These are phyloP conservation scores for Rhopalosiphum maidis DNA, from an alignment of 1,140 invertebrate species.

Conservation along the genomic window DNA sequence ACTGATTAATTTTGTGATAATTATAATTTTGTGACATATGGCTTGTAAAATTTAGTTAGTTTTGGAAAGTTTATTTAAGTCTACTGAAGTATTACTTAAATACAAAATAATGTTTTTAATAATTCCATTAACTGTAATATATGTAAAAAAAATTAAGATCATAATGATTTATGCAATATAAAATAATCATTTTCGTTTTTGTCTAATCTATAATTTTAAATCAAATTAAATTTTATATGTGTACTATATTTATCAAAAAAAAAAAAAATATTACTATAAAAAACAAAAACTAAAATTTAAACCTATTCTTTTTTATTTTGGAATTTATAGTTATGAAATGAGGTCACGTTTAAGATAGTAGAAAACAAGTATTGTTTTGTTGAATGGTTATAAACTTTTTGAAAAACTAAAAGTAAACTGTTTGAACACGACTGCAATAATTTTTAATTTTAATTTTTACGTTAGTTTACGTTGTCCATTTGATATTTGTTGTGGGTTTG, in stretches of 20 bases:
- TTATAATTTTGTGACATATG: background rate
- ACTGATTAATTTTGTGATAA: background rate
- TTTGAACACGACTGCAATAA: background rate
- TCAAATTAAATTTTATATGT: background rate
- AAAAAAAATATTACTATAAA: background rate
- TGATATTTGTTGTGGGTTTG: background rate
- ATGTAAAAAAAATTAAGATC: background rate
- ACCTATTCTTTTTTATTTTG: background rate
- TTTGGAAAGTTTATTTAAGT: background rate
- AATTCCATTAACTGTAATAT: background rate
- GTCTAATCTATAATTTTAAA: background rate
- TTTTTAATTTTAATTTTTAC: background rate
- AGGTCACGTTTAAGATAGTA: background rate
- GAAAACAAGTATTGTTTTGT: background rate
- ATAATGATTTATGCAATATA: background rate
- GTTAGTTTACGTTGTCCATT: background rate
- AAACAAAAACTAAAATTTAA: background rate
- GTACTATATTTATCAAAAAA: background rate
- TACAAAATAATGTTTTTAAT: background rate
- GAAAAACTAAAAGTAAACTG: background rate
- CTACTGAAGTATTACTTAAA: background rate
- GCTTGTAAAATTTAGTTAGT: no score
- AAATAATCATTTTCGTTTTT: background rate
- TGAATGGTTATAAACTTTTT: background rate
- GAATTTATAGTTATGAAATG: background rate